Evolutionary conservation across 2,113 vertebrate species (phyloP).

Genomic region (Dicentrarchus labrax): DNA sequence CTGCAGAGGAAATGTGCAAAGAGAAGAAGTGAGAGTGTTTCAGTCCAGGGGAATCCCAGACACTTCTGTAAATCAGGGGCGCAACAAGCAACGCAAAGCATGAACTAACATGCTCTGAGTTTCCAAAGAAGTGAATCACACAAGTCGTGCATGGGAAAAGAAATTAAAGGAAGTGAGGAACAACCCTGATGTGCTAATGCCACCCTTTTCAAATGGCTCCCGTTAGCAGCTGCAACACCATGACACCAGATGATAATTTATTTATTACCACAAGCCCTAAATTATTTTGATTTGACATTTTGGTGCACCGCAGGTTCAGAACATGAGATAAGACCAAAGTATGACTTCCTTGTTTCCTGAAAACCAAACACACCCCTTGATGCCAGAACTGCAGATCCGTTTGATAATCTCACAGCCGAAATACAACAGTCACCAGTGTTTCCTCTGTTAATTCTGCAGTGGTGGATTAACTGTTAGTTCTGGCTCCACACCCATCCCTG

Average conservation of each 20-base stretch:
- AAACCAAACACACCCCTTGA: constrained; percentile 17
- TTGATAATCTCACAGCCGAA: constrained; percentile 7
- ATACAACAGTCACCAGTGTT: constrained; percentile 13
- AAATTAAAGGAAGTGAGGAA: constrained; percentile 59
- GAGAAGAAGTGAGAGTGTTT: constrained; percentile 69
- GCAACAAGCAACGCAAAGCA: constrained; percentile 46
- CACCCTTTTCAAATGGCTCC: constrained; percentile 40
- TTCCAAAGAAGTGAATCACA: constrained; percentile 62
- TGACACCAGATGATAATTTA: constrained; percentile 57
- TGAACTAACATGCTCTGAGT: constrained; percentile 52
- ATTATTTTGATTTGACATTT: constrained; percentile 64
- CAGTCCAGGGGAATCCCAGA: constrained; percentile 73
- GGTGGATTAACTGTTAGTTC: background rate
- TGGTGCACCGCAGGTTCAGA: constrained; percentile 46
- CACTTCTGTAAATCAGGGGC: constrained; percentile 65
- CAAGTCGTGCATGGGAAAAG: background rate
- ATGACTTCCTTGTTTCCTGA: constrained; percentile 26
- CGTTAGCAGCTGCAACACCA: constrained; percentile 44
- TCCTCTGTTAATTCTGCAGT: constrained; percentile 13
- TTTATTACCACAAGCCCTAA: constrained; percentile 45
- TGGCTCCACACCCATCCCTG: constrained; percentile 20
- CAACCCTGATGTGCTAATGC: constrained; percentile 60
- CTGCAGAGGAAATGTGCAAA: constrained; percentile 69
- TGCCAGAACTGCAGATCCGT: background rate
- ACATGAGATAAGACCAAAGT: constrained; percentile 17